phyloP scores from a whole-genome alignment of 1,140 invertebrate species.

The Parasteatoda tepidariorum region DNA sequence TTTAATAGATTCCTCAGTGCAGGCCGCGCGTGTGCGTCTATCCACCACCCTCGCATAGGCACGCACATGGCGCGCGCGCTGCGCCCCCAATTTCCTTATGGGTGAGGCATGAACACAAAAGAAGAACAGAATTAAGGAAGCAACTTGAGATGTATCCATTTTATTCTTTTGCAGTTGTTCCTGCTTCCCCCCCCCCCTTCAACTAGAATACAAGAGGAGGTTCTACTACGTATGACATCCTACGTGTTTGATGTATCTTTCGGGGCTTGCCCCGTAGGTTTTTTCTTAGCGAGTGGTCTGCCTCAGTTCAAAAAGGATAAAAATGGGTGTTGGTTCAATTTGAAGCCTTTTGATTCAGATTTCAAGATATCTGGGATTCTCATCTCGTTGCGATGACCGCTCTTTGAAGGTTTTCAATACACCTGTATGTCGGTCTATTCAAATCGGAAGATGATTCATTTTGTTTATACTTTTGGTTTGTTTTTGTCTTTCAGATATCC shows the following conservation, averaged over 20 bases:
- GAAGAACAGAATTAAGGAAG: constrained; percentile 32
- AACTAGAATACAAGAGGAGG: neutral
- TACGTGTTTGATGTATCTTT: neutral
- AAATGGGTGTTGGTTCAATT: constrained; percentile 18
- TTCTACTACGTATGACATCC: neutral
- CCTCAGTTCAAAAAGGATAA: neutral
- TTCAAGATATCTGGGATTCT: constrained; percentile 20
- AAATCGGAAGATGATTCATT: no score
- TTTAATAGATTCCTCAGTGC: neutral
- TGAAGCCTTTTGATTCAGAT: neutral
- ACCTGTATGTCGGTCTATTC: no score
- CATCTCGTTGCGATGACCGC: neutral
- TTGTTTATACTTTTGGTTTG: no score
- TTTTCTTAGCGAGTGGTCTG: neutral
- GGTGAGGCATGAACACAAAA: constrained; percentile 1
- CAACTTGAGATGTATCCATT: constrained; percentile 21
- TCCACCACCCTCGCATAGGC: constrained; percentile 20
- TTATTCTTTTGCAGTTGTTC: neutral
- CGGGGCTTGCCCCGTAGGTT: neutral
- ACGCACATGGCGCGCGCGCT: neutral
- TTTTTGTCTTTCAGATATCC: no score
- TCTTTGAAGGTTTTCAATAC: no score
- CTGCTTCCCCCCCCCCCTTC: neutral
- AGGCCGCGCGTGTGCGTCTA: constrained; percentile 4
- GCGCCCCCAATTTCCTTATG: neutral